Evolutionary conservation across 2,888 invertebrate genomes (phyloP).

Genomic region (Stenolophus ochropezus): DNA sequence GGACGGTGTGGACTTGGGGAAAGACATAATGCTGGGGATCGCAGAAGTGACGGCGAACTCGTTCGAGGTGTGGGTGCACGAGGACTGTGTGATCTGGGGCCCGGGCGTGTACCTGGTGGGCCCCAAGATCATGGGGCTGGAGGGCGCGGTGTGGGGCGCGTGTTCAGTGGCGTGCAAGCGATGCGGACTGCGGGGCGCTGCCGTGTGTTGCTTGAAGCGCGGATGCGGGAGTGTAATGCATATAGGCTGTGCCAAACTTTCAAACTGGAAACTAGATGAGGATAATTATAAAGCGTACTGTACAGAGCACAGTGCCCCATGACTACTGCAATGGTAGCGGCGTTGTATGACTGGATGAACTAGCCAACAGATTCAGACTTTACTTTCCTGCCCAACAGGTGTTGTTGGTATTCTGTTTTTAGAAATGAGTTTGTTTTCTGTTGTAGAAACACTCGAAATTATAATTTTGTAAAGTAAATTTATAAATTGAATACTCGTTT

Average conservation of each 20-base stretch:
- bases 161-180: slow-evolving; percentile 75
- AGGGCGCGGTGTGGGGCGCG: slow-evolving; percentile 79
- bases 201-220: slow-evolving; percentile 78
- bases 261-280: slow-evolving; percentile 77
- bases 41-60: slow-evolving; percentile 73
- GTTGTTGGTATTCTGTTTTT: slow-evolving; percentile 12
- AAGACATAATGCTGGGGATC: slow-evolving; percentile 73
- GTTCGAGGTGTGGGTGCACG: slow-evolving; percentile 92
- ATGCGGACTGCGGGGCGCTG: slow-evolving; percentile 78
- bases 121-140: slow-evolving; percentile 81
- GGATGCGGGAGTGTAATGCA: slow-evolving; percentile 78
- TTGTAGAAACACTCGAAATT: slow-evolving; percentile 46
- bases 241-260: slow-evolving; percentile 76
- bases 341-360: slow-evolving; percentile 17
- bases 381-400: slow-evolving; percentile 17
- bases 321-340: slow-evolving; percentile 20
- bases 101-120: slow-evolving; percentile 88
- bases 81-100: slow-evolving; percentile 93
- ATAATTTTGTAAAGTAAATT: slow-evolving; percentile 49
- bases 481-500: slow-evolving; percentile 54
- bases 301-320: slow-evolving; percentile 71
- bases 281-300: slow-evolving; percentile 78
- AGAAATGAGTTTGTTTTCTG: slow-evolving; percentile 43
- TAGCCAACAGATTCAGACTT: slow-evolving; percentile 15
- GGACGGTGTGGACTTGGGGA: slow-evolving; percentile 65